These are phyloP conservation scores for Spermophilus dauricus DNA, from an alignment of 2,113 vertebrate genomes.

Conservation along the genomic window DNA sequence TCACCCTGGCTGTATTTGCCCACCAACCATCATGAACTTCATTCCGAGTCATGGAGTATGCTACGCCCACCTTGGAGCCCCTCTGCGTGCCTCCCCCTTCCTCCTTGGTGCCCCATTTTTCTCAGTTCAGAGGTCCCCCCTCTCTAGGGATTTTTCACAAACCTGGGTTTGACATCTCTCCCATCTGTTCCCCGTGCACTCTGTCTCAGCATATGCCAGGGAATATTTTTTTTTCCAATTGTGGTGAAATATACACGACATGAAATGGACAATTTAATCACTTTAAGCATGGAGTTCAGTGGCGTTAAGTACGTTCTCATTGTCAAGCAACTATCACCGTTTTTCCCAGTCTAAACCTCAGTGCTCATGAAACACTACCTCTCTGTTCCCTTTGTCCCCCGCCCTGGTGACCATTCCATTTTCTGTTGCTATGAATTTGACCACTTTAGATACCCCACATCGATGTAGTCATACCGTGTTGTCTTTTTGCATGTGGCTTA, in stretches of 20 bases:
- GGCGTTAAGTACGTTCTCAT: background rate
- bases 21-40: background rate
- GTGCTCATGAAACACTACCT: background rate
- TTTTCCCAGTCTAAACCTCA: background rate
- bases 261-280: background rate
- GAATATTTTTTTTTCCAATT: background rate
- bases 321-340: background rate
- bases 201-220: background rate
- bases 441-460: background rate
- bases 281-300: background rate
- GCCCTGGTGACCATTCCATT: background rate
- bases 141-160: background rate
- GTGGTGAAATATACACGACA: background rate
- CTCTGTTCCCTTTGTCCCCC: background rate
- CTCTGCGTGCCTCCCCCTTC: rapidly evolving
- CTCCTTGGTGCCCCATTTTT: background rate
- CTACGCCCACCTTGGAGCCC: background rate
- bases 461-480: background rate
- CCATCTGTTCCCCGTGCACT: too few species aligned
- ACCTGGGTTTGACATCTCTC: background rate
- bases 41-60: rapidly evolving
- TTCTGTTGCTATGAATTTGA: background rate
- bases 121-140: background rate
- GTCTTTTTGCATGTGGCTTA: background rate
- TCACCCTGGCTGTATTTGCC: background rate